Evolutionary conservation across 2,113 vertebrate species (phyloP).

Genomic region (Centrocercus urophasianus): DNA sequence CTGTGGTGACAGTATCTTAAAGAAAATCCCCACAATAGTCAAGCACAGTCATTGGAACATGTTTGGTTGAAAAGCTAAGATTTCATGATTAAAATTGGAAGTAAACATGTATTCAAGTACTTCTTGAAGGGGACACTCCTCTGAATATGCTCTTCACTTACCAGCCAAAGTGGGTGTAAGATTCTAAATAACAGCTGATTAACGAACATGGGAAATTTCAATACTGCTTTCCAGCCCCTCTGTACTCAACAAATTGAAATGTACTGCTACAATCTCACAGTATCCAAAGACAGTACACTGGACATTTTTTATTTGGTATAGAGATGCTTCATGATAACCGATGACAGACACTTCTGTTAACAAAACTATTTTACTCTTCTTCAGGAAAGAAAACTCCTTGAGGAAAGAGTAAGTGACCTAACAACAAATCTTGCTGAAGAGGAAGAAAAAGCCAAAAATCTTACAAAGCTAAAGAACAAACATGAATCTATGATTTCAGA

Average conservation of each 20-base stretch:
- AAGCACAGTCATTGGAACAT: neutral
- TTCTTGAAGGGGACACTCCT: neutral
- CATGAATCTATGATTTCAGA: constrained; percentile 98
- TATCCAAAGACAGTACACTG: neutral
- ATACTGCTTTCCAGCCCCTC: neutral
- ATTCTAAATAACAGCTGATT: neutral
- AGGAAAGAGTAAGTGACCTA: constrained; percentile 90
- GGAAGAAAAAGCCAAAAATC: constrained; percentile 96
- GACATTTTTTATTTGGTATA: neutral
- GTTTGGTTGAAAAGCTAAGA: no score
- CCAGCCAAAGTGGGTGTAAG: neutral
- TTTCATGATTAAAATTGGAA: neutral
- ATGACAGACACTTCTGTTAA: neutral
- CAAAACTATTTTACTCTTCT: neutral
- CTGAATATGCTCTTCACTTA: neutral
- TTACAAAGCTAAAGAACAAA: constrained; percentile 93
- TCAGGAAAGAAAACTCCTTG: constrained; percentile 91
- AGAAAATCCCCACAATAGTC: neutral
- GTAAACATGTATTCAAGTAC: neutral
- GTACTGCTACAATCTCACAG: neutral
- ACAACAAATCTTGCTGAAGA: constrained; percentile 93
- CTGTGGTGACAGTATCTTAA: neutral
- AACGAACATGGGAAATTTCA: neutral
- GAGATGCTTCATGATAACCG: neutral
- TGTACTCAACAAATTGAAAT: neutral